Evolutionary conservation across 2,888 invertebrate genomes (phyloP).

Genomic region (Noctua pronuba): DNA sequence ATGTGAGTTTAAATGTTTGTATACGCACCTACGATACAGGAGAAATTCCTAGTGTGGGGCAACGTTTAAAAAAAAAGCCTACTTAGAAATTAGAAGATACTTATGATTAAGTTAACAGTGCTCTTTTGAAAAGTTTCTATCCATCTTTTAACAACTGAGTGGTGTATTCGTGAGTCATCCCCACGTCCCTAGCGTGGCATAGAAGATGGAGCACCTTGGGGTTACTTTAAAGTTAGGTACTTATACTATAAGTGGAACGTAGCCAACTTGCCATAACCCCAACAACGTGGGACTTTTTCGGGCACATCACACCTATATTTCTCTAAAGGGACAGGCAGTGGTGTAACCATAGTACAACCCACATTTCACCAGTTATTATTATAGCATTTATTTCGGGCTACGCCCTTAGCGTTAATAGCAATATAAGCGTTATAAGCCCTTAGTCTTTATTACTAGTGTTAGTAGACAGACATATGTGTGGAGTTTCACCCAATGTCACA

Average conservation of each 20-base stretch:
- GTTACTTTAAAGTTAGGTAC: conserved; percentile 7
- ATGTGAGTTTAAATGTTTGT: too few relatives aligned
- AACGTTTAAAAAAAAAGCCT: too few relatives aligned
- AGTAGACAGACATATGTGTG: too few relatives aligned
- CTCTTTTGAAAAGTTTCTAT: not conserved
- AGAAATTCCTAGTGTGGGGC: too few relatives aligned
- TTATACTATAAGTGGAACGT: not conserved
- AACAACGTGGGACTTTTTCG: not conserved
- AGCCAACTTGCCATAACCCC: not conserved
- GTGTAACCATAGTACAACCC: not conserved
- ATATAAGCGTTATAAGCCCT: too few relatives aligned
- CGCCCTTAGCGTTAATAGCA: too few relatives aligned
- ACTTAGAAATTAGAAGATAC: not conserved
- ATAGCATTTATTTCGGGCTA: too few relatives aligned
- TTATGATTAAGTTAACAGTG: not conserved
- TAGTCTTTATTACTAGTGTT: too few relatives aligned
- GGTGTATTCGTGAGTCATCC: not conserved
- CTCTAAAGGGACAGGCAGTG: not conserved
- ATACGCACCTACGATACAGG: too few relatives aligned
- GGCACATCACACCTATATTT: not conserved
- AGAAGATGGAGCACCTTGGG: conserved; percentile 7
- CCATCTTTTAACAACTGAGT: not conserved
- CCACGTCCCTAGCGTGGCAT: not conserved
- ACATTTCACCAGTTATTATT: not conserved
- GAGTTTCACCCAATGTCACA: too few relatives aligned